A percentile compares a stretch with the other conserved stretches of the same genome.
Evolutionary conservation across 2,888 invertebrate genomes (phyloP).

Genomic region (Chelonus formosanus): DNA sequence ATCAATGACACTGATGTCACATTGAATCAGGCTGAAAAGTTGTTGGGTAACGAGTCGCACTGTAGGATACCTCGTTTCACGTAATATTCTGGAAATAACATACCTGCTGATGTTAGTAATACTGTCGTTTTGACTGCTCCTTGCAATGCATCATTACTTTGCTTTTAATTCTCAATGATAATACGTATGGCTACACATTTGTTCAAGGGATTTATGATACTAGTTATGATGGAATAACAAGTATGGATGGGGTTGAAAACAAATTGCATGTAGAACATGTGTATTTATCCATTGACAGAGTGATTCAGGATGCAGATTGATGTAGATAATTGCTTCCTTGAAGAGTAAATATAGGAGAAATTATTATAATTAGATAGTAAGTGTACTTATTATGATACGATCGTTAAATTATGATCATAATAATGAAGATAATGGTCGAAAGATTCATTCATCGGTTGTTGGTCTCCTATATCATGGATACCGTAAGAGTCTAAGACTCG

Average conservation of each 20-base stretch:
- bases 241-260: constrained; percentile 16
- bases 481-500: background rate
- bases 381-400: constrained; percentile 17
- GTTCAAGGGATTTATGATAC: constrained; percentile 22
- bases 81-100: background rate
- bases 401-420: constrained; percentile 15
- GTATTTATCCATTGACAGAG: constrained; percentile 24
- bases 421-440: constrained; percentile 15
- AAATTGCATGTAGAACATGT: background rate
- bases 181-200: constrained; percentile 13
- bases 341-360: constrained; percentile 9
- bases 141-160: constrained; percentile 6
- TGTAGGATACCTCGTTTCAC: background rate
- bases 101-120: background rate
- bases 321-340: constrained; percentile 9
- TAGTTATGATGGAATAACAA: constrained; percentile 17
- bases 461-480: constrained; percentile 12
- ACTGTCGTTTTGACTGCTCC: background rate
- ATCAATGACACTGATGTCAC: constrained; percentile 3
- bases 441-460: constrained; percentile 18
- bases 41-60: background rate
- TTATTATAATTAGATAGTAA: constrained; percentile 16
- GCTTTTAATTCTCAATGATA: constrained; percentile 6
- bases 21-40: constrained; percentile 8
- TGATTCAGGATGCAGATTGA: constrained; percentile 17